These are phyloP conservation scores for Eremophila alpestris DNA, from an alignment of 2,797 vertebrate genomes.

Conservation along the genomic window DNA sequence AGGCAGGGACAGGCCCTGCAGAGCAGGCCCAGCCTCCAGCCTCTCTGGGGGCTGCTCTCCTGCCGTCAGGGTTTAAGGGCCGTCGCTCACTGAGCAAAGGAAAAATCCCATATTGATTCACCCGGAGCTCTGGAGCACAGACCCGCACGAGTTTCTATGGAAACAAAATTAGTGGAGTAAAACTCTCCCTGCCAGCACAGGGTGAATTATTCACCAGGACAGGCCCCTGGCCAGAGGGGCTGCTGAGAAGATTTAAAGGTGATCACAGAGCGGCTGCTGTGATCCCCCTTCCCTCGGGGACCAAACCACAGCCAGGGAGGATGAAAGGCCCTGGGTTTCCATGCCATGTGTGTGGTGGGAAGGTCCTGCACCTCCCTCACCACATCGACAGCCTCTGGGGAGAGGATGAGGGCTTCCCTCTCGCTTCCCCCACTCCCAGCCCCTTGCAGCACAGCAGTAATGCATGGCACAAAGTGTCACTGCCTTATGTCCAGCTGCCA, in stretches of 20 bases:
- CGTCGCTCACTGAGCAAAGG: not conserved
- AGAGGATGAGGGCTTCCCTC: not conserved
- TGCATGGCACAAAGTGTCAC: accelerated
- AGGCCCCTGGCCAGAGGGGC: conserved; percentile 48
- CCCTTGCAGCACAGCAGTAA: accelerated
- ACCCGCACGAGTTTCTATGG: conserved; percentile 73
- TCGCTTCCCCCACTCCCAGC: not conserved
- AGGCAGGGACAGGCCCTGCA: not conserved
- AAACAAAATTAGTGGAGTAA: conserved; percentile 64
- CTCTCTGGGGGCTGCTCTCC: not conserved
- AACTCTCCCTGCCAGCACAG: conserved; percentile 49
- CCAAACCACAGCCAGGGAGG: not conserved
- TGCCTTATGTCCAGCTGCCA: not conserved
- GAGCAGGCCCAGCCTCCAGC: not conserved
- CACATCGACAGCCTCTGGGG: not conserved
- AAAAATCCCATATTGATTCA: conserved; percentile 52
- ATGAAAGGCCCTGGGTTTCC: not conserved
- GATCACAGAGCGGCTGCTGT: not conserved
- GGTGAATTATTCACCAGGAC: conserved; percentile 70
- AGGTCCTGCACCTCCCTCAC: not conserved
- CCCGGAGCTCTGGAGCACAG: conserved; percentile 66
- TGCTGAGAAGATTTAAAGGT: conserved; percentile 60
- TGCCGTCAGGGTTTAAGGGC: not conserved
- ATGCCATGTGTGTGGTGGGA: accelerated
- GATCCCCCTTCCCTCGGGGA: not conserved